Evolutionary conservation across 2,113 vertebrate species (phyloP), one percentile per base, ranked within the genome.

Genomic region (Brachionichthys hirsutus): DNA sequence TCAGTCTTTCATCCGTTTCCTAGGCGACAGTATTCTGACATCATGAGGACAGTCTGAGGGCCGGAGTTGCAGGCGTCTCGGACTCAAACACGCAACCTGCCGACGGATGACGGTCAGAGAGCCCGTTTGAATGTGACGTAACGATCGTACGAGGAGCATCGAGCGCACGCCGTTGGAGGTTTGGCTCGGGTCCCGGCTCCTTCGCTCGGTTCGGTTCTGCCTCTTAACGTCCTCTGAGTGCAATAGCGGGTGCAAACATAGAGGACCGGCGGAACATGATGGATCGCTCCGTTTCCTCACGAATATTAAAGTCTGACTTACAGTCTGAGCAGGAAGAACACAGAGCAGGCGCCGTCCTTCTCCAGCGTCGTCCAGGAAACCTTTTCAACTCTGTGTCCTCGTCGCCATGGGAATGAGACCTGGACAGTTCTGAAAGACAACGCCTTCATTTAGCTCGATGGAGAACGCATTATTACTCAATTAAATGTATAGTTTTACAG

Each of bases 1-100:
- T 76, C 82, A 85, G 40, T 56, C 67, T 64, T 74, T 68, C 53
- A 42, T 53, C 35, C 54, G 77, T 86, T 79, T 79, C 73, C 77
- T 74, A 48, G 82, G 83, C 70, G 74, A 87, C 77, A 11, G 58
- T 73, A 65, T 70, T 86, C 70, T 75, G 69, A 83, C 73, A 81
- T 82, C 62, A 80, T 76, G 50, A 59, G 77, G 59, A 62, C 67
- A 72, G 76, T 76, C 64, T 55, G 73, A 52, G 53, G 40, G 60
- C 52, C 34, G 8, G 61, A 64, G 54, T 61, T 41, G 65, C 70
- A 69, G 63, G 60, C 72, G 60, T 24, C 75, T 68, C 8, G 0
- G 30, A 69, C 46, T 44, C 58, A 75, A 75, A 69, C 34, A 71
- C 11, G 43, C 41, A 59, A 58, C 61, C 17, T 14, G 34, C 19